Base-by-base conservation (phyloP, 2,888 invertebrate genomes). In the Drymonia ruficornis region DNA sequence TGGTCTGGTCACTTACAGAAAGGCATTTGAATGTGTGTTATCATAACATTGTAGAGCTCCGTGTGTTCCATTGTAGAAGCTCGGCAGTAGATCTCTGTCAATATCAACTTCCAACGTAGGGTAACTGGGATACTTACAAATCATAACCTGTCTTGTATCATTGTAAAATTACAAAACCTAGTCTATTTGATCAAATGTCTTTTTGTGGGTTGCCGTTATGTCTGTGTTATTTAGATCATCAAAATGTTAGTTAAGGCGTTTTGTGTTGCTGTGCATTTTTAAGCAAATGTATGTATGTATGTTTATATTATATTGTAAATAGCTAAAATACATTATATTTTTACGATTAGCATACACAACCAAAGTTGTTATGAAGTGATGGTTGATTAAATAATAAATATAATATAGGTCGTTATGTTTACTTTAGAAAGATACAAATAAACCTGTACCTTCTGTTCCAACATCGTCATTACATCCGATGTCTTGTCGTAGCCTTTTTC, bases 201-300 rank as follows among this genome's bases (percentile, higher is more conserved):
- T 87, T 85, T 78, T 83, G 89, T 84, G 84, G 80, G 81, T 83
- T 87, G 83, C 89, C 83, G 81, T 82, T 86, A 82, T 82, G 81
- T 89, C 90, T 89, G 89, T 91, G 91, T 91, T 92, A 91, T 88
- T 90, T 88, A 88, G 87, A 89, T 91, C 77, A 86, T 88, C 86
- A 83, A 79, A 19, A 79, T 74, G 83, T 82, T 89, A 86, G 81
- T 76, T 91, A 89, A 88, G 89, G 85, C 82, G 81, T 87, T 81
- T 88, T 91, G 88, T 89, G 89, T 92, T 91, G 91, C 91, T 91
- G 89, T 90, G 91, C 92, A 91, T 91, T 91, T 91, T 86, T 86
- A 87, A 80, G 90, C 87, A 94, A n/a, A 93, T 93, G 94, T 94
- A 93, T 93, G 93, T 93, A 93, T 93, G 93, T 92, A 91, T 91